A percentile compares a stretch with the other conserved stretches of the same genome.
Evolutionary conservation across 2,113 vertebrate genomes (phyloP).

Genomic region (human): DNA sequence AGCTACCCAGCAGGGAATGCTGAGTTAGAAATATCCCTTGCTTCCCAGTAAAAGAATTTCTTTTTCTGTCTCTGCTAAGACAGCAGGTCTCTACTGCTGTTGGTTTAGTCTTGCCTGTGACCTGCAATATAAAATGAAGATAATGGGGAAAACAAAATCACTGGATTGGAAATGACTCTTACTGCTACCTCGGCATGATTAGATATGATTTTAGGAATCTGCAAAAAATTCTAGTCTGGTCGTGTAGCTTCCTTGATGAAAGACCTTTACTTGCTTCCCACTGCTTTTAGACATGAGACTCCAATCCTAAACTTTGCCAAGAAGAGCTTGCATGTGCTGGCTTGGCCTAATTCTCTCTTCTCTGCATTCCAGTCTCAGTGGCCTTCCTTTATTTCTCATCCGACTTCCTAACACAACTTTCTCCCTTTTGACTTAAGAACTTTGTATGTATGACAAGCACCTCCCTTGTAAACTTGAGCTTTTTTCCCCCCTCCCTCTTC

Average conservation of each 20-base stretch:
- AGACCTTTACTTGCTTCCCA: background rate
- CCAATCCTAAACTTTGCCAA: background rate
- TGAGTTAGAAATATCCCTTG: background rate
- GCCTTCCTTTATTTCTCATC: background rate
- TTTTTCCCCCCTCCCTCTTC: background rate
- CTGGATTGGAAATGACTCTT: background rate
- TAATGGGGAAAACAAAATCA: background rate
- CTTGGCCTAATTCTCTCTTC: background rate
- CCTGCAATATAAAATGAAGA: background rate
- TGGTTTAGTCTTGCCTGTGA: background rate
- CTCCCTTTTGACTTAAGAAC: background rate
- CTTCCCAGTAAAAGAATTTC: background rate
- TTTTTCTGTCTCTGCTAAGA: background rate
- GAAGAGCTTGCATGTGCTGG: background rate
- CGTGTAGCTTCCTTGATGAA: background rate
- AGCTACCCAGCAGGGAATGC: background rate
- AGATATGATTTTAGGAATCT: background rate
- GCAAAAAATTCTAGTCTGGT: background rate
- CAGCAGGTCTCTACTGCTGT: background rate
- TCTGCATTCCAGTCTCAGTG: background rate
- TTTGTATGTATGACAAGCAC: background rate
- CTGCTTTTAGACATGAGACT: background rate
- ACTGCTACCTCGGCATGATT: background rate
- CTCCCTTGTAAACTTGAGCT: background rate
- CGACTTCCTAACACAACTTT: rapidly evolving